Base-by-base conservation (phyloP, 2,113 vertebrate species). In the Labeo rohita region DNA sequence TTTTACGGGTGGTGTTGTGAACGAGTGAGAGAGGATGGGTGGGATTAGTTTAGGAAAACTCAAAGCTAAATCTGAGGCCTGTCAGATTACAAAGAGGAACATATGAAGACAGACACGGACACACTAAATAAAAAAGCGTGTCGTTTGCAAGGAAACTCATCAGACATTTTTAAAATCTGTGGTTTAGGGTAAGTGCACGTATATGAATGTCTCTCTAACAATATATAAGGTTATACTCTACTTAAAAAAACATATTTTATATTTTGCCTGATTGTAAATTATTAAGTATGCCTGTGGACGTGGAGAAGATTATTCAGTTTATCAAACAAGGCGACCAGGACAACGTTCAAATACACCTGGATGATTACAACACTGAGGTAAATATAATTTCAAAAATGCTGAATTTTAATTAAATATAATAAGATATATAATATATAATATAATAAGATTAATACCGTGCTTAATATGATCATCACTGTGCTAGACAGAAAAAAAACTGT, bases 281-380 rank as follows among this genome's bases (percentile, higher is more conserved):
- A 63, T 72, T 45, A 83, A 78, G 11, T 50, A 93, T 92, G 92
- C 87, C 87, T n/a, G 85, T 92, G 73, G 91, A 93, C 8, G 49
- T 94, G 88, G 90, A 92, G 87, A 82, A 47, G 84, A 92, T 95
- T 76, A 92, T 94, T 73, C 83, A 91, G 63, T 88, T 85, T 82
- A 90, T 95, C 43, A 56, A 87, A 68, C 70, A 75, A 0, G 92
- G 93, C n/a, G 92, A 94, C 87, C 93, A 94, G 90, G 91, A 94
- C 68, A 72, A 84, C 1, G 91, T 95, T 47, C 92, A 91, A 72
- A 86, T 47, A n/a, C 88, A 93, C 1, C 91, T 95, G 87, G 74
- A 90, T 7, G 47, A 87, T 74, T 95, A 93, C 89, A 95, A 93
- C 59, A 86, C 85, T 12, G 90, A 94, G 93, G 93, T 94, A 73